Evolutionary conservation across 2,113 vertebrate species (phyloP).

Genomic region (Zosterops hypoxanthus): DNA sequence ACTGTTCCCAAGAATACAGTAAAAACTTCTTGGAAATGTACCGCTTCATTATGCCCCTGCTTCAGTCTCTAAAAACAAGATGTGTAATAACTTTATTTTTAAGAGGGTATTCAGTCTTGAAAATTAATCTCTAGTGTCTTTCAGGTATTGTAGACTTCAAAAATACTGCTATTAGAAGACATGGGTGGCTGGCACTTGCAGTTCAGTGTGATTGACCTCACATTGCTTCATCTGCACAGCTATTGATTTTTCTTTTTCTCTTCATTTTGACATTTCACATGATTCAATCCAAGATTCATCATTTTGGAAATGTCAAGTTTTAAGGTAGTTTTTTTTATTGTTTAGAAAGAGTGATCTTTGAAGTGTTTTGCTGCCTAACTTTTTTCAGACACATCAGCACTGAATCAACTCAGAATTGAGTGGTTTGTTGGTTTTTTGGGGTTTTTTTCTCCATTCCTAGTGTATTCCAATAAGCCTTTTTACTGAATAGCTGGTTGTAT

Average conservation of each 20-base stretch:
- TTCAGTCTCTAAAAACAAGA: conserved; percentile 8
- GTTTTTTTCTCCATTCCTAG: conserved; percentile 24
- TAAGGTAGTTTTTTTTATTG: conserved; percentile 55
- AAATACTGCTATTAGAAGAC: conserved; percentile 61
- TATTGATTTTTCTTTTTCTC: conserved; percentile 75
- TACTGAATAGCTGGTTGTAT: conserved; percentile 50
- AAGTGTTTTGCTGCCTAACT: conserved; percentile 68
- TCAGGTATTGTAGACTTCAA: conserved; percentile 30
- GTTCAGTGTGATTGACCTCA: conserved; percentile 62
- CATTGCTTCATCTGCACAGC: conserved; percentile 67
- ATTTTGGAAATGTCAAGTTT: conserved; percentile 77
- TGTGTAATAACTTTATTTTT: conserved; percentile 46
- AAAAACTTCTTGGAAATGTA: not conserved
- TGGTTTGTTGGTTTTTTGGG: not conserved
- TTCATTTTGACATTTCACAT: conserved; percentile 78
- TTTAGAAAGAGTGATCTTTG: conserved; percentile 66
- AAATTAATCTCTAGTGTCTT: conserved; percentile 63
- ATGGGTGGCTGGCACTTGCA: conserved; percentile 51
- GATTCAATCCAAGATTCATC: conserved; percentile 77
- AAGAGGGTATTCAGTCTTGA: conserved; percentile 27
- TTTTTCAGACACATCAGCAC: conserved; percentile 34
- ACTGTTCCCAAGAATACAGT: not conserved
- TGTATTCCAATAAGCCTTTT: conserved; percentile 38
- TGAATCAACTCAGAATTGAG: conserved; percentile 44
- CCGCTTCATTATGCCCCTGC: not conserved